Percentiles rank a stretch among this genome's conserved stretches.
Evolutionary conservation across 1,140 invertebrate genomes (phyloP).

Genomic region (Eriocheir sinensis): DNA sequence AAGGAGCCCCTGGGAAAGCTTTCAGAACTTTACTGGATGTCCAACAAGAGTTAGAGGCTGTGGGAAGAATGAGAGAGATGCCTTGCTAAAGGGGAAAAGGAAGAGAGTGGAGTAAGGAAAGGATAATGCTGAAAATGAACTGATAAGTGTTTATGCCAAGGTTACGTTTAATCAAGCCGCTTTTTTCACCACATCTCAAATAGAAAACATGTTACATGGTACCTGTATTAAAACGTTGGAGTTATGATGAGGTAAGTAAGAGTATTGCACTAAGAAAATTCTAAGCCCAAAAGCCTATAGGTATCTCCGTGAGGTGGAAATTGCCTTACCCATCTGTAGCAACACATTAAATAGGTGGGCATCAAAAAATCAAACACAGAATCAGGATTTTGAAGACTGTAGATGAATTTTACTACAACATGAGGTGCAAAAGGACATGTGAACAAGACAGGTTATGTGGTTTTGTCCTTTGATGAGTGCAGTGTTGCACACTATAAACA

Average conservation of each 20-base stretch:
- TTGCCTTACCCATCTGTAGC: background rate
- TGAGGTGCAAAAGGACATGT: background rate
- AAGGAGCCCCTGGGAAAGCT: background rate
- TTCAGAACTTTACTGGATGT: background rate
- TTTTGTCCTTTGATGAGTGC: slow-evolving; percentile 27
- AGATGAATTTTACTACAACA: background rate
- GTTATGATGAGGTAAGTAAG: background rate
- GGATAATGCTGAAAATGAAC: background rate
- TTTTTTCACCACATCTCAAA: background rate
- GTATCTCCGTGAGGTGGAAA: background rate
- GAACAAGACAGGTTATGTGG: background rate
- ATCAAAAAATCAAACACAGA: background rate
- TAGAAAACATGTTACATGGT: background rate
- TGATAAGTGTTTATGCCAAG: background rate
- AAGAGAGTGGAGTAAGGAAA: background rate
- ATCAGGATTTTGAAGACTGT: background rate
- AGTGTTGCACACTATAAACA: background rate
- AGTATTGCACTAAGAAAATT: background rate
- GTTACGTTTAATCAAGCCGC: background rate
- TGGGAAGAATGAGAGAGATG: background rate
- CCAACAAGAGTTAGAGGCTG: slow-evolving; percentile 7
- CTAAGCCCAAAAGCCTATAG: background rate
- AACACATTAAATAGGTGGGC: background rate
- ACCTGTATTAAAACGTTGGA: background rate
- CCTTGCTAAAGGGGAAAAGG: slow-evolving; percentile 5